These are phyloP conservation scores for Catharus bicknelli DNA, from an alignment of 2,113 vertebrate genomes.

Conservation along the genomic window DNA sequence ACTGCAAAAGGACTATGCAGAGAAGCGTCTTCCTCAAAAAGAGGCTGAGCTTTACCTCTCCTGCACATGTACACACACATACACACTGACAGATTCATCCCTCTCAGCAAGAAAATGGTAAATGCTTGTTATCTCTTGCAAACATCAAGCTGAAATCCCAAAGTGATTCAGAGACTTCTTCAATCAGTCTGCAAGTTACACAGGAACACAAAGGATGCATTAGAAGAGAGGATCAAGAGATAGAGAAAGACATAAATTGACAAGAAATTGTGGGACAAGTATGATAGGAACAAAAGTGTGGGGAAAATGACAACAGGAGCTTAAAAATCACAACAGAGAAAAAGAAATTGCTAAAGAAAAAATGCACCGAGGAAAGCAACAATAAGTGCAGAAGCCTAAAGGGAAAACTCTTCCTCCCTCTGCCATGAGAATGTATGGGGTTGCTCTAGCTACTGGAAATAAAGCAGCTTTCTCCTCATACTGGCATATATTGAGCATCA, in stretches of 20 bases:
- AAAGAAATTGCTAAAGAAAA: background rate
- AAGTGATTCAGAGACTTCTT: background rate
- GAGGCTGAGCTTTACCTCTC: background rate
- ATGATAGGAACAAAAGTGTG: background rate
- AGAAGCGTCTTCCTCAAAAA: background rate
- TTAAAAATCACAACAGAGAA: background rate
- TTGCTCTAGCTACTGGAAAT: background rate
- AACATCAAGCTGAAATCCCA: slow-evolving; percentile 21
- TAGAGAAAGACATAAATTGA: background rate
- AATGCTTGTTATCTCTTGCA: background rate
- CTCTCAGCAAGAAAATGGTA: background rate
- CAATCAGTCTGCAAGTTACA: background rate
- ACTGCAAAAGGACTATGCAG: background rate
- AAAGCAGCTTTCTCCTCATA: background rate
- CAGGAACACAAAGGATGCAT: background rate
- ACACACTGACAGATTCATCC: background rate
- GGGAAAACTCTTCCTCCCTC: background rate
- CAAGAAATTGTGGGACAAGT: background rate
- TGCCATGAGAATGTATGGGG: background rate
- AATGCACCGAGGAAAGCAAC: background rate
- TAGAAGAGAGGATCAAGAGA: background rate
- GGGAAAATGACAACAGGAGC: background rate
- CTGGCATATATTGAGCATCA: background rate
- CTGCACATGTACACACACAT: background rate
- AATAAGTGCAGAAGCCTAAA: background rate